phyloP scores from a whole-genome alignment of 2,113 vertebrate genomes.

The Labeo catla region DNA sequence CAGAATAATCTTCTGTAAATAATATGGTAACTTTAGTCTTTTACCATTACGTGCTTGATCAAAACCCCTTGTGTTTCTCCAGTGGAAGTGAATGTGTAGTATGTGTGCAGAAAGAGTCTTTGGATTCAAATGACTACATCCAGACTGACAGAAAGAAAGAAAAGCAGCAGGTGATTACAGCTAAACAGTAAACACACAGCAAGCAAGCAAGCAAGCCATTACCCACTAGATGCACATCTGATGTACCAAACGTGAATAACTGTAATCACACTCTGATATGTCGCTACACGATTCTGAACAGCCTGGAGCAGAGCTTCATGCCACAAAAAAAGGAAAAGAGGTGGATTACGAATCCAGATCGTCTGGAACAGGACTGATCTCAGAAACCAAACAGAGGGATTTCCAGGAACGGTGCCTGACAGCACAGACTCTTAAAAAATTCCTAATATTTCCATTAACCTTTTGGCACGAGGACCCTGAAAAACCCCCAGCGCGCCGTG shows the following conservation, averaged over 20 bases:
- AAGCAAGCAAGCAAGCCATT: background rate
- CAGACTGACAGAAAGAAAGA: background rate
- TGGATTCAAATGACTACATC: background rate
- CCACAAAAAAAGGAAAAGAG: background rate
- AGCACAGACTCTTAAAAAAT: slow-evolving; percentile 9
- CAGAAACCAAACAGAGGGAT: background rate
- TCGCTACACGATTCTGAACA: background rate
- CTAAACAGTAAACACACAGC: background rate
- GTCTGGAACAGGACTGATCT: background rate
- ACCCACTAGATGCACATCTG: background rate
- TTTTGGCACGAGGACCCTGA: slow-evolving; percentile 23
- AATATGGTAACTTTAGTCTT: background rate
- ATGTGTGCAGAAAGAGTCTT: background rate
- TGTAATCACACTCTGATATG: background rate
- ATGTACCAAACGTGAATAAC: background rate
- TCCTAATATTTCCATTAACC: slow-evolving; percentile 37
- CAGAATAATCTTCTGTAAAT: background rate
- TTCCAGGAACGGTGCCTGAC: slow-evolving; percentile 24
- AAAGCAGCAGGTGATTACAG: background rate
- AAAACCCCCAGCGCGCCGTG: background rate
- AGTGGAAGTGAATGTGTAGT: background rate
- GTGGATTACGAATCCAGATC: background rate
- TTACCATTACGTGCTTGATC: background rate
- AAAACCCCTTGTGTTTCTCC: background rate
- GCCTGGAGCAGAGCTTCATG: slow-evolving; percentile 14